A percentile compares a stretch with the other conserved stretches of the same genome.
These are phyloP conservation scores for Paragorgia papillata DNA, from an alignment of 92 coral and sea anemone genomes.

Conservation along the genomic window DNA sequence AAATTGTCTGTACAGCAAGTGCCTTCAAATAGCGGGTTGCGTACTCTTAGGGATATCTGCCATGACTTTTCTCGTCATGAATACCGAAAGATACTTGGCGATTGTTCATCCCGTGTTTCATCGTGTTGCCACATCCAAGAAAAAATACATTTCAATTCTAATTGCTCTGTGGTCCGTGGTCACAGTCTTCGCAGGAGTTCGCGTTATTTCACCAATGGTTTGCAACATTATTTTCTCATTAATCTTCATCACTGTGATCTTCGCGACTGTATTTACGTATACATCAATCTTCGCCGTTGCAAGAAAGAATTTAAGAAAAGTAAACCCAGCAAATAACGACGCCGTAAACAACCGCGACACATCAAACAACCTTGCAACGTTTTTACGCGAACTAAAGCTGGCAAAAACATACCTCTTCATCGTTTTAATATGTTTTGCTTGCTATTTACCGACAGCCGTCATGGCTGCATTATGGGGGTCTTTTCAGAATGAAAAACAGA, in stretches of 20 bases:
- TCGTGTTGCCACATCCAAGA: background rate
- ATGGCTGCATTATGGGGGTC: background rate
- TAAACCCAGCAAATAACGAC: background rate
- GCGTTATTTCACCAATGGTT: background rate
- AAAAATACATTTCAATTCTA: background rate
- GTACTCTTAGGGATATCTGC: background rate
- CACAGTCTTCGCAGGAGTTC: too few species aligned
- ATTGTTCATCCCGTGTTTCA: slow-evolving; percentile 12
- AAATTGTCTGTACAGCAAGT: background rate
- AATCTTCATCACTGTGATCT: background rate
- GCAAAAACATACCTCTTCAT: background rate
- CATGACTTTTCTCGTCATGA: slow-evolving; percentile 14
- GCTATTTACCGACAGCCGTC: background rate
- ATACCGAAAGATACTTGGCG: slow-evolving; percentile 13
- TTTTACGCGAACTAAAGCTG: background rate
- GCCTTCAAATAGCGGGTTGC: background rate
- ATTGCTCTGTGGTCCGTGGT: background rate
- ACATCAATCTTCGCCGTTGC: background rate
- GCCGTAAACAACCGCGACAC: too few species aligned
- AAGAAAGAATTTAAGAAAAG: background rate
- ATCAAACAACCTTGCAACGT: background rate
- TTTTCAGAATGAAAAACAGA: background rate
- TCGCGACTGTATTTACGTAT: background rate
- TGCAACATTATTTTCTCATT: background rate
- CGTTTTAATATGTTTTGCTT: background rate